phyloP scores from a whole-genome alignment of 1,140 invertebrate genomes.

The Aphelinus atriplicis region DNA sequence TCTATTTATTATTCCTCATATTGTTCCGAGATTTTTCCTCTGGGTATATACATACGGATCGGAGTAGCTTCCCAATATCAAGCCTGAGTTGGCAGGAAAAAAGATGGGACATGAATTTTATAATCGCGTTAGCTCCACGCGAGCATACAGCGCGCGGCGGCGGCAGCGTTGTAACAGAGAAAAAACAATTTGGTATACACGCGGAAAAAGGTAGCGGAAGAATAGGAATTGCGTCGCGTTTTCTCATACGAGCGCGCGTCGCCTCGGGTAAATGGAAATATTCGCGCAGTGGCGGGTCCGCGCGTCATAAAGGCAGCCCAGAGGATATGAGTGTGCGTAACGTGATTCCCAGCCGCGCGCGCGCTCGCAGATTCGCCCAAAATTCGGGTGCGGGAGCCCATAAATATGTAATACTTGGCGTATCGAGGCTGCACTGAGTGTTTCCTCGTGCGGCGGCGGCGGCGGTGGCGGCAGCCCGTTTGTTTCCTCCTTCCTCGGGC shows the following conservation, averaged over 20 bases:
- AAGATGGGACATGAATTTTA: slow-evolving; percentile 21
- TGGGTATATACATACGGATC: too few relatives aligned
- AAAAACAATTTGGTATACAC: slow-evolving; percentile 35
- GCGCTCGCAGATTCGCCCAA: slow-evolving; percentile 59
- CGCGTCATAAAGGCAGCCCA: not conserved
- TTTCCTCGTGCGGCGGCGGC: slow-evolving; percentile 12
- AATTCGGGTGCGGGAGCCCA: slow-evolving; percentile 62
- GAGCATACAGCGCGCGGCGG: not conserved
- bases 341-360: slow-evolving; percentile 49
- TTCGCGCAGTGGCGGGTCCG: slow-evolving; percentile 27
- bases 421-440: slow-evolving; percentile 48
- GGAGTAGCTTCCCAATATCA: slow-evolving; percentile 4
- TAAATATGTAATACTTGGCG: slow-evolving; percentile 66
- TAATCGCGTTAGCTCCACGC: not conserved
- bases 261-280: slow-evolving; percentile 35
- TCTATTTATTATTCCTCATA: too few relatives aligned
- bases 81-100: slow-evolving; percentile 41
- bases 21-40: too few relatives aligned
- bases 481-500: slow-evolving; percentile 35
- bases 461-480: slow-evolving; percentile 14
- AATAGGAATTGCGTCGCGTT: slow-evolving; percentile 18
- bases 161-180: not conserved
- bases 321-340: slow-evolving; percentile 53
- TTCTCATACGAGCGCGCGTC: slow-evolving; percentile 33
- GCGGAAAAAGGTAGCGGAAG: slow-evolving; percentile 8